These are phyloP conservation scores for Phalacrocorax aristotelis DNA, from an alignment of 2,113 vertebrate genomes.

Conservation along the genomic window DNA sequence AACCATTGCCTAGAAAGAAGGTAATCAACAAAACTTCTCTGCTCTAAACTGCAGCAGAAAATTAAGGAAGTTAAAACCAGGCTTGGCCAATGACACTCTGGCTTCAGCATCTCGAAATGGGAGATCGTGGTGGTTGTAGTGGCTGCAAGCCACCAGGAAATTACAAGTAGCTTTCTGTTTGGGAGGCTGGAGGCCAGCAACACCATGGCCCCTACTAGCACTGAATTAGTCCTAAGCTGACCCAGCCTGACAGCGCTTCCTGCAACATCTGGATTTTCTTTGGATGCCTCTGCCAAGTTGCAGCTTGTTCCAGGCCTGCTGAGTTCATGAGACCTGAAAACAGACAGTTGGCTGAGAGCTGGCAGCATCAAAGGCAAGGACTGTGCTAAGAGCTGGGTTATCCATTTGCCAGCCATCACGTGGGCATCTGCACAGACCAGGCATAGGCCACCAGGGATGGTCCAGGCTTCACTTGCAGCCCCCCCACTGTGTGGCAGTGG, in stretches of 20 bases:
- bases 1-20: slow-evolving; percentile 1
- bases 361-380: background rate
- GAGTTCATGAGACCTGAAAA: background rate
- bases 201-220: background rate
- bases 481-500: background rate
- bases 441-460: rapidly evolving
- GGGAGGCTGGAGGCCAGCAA: background rate
- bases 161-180: background rate
- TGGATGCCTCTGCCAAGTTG: background rate
- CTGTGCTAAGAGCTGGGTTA: background rate
- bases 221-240: background rate
- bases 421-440: background rate
- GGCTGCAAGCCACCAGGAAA: background rate
- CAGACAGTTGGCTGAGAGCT: background rate
- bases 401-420: rapidly evolving
- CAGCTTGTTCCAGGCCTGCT: slow-evolving; percentile 28
- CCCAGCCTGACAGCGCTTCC: slow-evolving; percentile 16
- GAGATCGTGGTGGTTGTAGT: background rate
- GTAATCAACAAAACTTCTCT: background rate
- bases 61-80: background rate
- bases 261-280: slow-evolving; percentile 50
- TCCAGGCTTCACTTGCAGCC: background rate
- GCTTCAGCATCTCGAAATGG: background rate
- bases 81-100: background rate
- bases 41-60: background rate